These are phyloP conservation scores for Drosophila lacertosa DNA, from an alignment of 1,140 invertebrate genomes.

Conservation along the genomic window DNA sequence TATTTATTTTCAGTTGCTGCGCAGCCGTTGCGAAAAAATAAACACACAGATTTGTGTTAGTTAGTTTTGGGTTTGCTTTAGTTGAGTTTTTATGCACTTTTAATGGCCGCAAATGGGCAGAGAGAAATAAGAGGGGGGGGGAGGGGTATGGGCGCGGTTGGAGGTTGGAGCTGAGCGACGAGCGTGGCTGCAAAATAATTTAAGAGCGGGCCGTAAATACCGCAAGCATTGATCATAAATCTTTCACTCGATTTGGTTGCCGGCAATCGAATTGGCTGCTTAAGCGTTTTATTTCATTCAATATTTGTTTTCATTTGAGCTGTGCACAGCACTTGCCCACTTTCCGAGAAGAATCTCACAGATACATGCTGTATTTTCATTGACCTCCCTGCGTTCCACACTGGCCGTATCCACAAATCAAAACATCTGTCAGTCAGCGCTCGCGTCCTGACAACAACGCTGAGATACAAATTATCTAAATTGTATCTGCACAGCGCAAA, in stretches of 20 bases:
- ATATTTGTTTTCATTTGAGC: conserved; percentile 68
- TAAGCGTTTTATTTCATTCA: conserved; percentile 65
- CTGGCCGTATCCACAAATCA: conserved; percentile 52
- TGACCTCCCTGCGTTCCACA: conserved; percentile 5
- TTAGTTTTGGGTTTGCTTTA: conserved; percentile 14
- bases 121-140: no score
- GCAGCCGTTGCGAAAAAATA: conserved; percentile 56
- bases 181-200: conserved; percentile 65
- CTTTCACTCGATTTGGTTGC: conserved; percentile 69
- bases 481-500: conserved; percentile 72
- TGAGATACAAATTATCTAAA: conserved; percentile 84
- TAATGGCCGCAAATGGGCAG: conserved; percentile 46
- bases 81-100: conserved; percentile 71
- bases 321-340: conserved; percentile 21
- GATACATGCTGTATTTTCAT: conserved; percentile 21
- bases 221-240: conserved; percentile 72
- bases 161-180: conserved; percentile 12
- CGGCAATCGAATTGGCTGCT: conserved; percentile 62
- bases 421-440: conserved; percentile 80
- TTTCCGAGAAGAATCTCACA: conserved; percentile 27
- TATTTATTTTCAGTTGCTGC: conserved; percentile 52
- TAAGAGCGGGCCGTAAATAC: conserved; percentile 71
- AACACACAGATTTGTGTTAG: conserved; percentile 44
- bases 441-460: conserved; percentile 71
- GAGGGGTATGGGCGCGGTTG: neutral